Evolutionary conservation across 2,113 vertebrate species (phyloP).

Genomic region (Thunnus maccoyii): DNA sequence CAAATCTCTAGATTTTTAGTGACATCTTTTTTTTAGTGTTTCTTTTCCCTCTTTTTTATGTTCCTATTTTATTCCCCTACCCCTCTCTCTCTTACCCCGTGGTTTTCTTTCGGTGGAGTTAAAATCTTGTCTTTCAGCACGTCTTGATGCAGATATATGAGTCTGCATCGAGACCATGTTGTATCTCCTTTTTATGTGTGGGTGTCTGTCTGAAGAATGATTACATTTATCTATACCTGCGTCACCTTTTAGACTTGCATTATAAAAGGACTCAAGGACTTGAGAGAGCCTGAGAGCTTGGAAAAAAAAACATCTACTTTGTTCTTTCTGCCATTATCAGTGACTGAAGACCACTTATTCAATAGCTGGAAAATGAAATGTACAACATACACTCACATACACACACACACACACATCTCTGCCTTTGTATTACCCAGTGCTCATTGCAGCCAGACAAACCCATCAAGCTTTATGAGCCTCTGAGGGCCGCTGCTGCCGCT

Average conservation of each 20-base stretch:
- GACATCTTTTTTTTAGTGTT: not conserved
- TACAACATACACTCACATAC: constrained; percentile 6
- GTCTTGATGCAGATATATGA: no score
- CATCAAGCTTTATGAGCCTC: constrained; percentile 69
- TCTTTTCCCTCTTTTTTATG: constrained; percentile 1
- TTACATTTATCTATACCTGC: not conserved
- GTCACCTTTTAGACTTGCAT: not conserved
- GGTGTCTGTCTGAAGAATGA: constrained; percentile 8
- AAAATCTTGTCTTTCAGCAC: not conserved
- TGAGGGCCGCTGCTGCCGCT: constrained; percentile 37
- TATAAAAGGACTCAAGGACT: constrained; percentile 8
- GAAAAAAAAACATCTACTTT: not conserved
- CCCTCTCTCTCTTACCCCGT: not conserved
- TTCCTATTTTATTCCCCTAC: not conserved
- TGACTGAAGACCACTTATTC: constrained; percentile 42
- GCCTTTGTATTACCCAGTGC: constrained; percentile 46
- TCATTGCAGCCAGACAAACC: constrained; percentile 70
- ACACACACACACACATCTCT: constrained; percentile 6
- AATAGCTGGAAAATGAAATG: constrained; percentile 35
- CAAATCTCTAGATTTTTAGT: not conserved
- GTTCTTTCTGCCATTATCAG: constrained; percentile 30
- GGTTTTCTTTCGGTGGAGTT: not conserved
- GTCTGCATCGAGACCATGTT: not conserved
- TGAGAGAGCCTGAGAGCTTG: constrained; percentile 7
- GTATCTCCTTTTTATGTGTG: not conserved